Base-by-base conservation (phyloP, 1,140 invertebrate genomes). In the Drosophila guanche region DNA sequence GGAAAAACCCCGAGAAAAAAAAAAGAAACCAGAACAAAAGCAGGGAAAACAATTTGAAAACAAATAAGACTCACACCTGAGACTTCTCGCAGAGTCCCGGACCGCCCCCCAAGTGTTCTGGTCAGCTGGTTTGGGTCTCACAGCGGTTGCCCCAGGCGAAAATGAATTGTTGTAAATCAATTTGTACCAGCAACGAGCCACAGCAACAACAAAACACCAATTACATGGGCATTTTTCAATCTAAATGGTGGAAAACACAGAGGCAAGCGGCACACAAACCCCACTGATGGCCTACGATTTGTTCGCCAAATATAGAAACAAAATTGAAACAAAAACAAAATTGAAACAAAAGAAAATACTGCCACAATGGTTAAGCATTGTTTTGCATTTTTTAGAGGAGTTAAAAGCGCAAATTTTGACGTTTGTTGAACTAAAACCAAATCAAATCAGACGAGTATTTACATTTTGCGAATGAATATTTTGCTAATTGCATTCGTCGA, bases 131-230 rank as follows among this genome's bases (percentile, higher is more conserved):
- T 74, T 42, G 57, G 70, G 46, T 70, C 67, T 46, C 66, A 70
- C 66, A 70, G 66, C 66, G 67, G 67, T 73, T 73, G 70, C 65
- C 65, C 50, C 40, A 27, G 46, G 70, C 70, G 69, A 67, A 75
- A 88, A 70, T 71, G 78, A 77, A 81, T 88, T 79, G 83, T 86
- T 86, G 69, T 81, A 88, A 86, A 86, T 86, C 81, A 88, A 86
- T 86, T 86, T 86, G 77, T 86, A 65, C 48, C 66, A 66, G 79
- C 65, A 20, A 20, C 1, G 16, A 1, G 16, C 69, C 46, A 57
- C 62, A 41, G 22, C 27, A 63, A 70, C 81, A 74, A 75, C 61
- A 76, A 60, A 58, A 63, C 41, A 71, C 75, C 83, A 86, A 86
- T 86, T 86, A 86, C 77, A 77, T 50, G 73, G 60, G 45, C 58